phyloP scores from a whole-genome alignment of 2,113 vertebrate genomes.

The Thinocorus orbignyianus region DNA sequence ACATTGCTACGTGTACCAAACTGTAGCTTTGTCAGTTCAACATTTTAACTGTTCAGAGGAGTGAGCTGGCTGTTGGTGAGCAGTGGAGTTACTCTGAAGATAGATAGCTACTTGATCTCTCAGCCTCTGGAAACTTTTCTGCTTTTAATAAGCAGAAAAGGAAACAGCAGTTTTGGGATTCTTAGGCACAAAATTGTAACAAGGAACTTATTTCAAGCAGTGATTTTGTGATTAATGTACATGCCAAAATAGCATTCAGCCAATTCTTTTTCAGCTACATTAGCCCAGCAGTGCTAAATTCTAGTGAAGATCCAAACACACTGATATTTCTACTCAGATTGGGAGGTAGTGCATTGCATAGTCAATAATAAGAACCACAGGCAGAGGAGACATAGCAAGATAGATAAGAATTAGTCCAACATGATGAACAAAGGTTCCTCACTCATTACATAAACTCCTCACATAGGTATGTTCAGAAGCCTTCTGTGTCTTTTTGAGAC shows the following conservation, averaged over 20 bases:
- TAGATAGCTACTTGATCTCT: neutral
- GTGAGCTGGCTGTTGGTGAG: neutral
- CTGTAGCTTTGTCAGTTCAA: neutral
- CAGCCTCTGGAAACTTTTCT: neutral
- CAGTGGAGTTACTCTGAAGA: neutral
- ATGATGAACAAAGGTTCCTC: neutral
- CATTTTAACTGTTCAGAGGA: neutral
- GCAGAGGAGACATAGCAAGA: accelerated
- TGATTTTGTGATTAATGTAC: neutral
- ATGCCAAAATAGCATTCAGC: neutral
- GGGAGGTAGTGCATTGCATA: neutral
- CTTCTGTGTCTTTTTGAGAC: neutral
- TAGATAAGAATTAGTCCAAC: neutral
- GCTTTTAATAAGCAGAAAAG: neutral
- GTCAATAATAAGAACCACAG: neutral
- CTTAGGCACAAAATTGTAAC: neutral
- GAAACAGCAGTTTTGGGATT: neutral
- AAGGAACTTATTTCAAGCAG: neutral
- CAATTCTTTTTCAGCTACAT: neutral
- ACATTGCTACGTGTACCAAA: neutral
- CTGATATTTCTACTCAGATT: neutral
- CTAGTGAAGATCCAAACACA: neutral
- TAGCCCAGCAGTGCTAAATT: neutral
- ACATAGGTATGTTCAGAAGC: neutral
- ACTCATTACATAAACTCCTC: neutral